Base-by-base conservation (phyloP, 2,797 vertebrate species). In the Acanthurus tractus region DNA sequence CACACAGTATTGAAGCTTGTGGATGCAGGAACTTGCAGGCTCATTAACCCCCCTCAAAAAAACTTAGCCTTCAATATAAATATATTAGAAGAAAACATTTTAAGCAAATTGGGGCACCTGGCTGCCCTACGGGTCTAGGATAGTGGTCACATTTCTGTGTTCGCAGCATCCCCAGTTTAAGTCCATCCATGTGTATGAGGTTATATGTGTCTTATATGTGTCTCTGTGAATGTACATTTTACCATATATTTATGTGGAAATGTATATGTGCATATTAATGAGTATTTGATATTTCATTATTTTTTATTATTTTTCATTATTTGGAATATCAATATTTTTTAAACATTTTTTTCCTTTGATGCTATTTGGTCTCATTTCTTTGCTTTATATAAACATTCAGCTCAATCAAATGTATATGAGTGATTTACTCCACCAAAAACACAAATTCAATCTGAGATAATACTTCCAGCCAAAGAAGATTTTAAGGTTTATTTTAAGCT, bases 61-160 rank as follows among this genome's bases (percentile, higher is more conserved):
- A 15, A 23, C 23, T 44, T 6, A 15, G 20, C 23, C 58, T 61
- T 58, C 55, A 18, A 69, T 29, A 40, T 40, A 59, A 65, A 74
- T 57, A 63, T 4, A 45, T 3, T 6, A 8, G 4, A 50, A 20
- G 14, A 17, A 23, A 54, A 54, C 8, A 5, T 1, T 29, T 14
- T 17, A 36, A 61, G 71, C 2, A 48, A 58, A 76, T 0, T 52
- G 50, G 67, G 49, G 25, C 67, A 61, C 48, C 25, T 46, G 49
- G 10, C 45, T 46, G 63, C 57, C 48, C 48, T n/a, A 1, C 2
- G 23, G 64, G 36, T 72, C 55, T 63, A 29, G 15, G 44, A 50
- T 46, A 11, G 42, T 52, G 42, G 12, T 70, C 49, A 40, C 10
- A 13, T 29, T 13, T 9, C 38, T 40, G 11, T 40, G 34, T 50